phyloP scores from a whole-genome alignment of 2,888 invertebrate genomes.

The Amiota communis region DNA sequence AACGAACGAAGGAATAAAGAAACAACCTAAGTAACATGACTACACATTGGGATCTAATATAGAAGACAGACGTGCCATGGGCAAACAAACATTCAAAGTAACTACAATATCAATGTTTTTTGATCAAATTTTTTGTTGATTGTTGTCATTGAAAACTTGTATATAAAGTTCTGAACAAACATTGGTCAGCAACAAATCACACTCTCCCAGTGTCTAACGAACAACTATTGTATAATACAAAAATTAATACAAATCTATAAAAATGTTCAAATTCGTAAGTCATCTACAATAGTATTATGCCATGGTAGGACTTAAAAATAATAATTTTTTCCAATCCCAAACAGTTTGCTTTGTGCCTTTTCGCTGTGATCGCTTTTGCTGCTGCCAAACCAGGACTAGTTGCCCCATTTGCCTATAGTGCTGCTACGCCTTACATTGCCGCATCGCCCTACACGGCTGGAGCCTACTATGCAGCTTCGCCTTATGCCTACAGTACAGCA shows the following conservation, averaged over 20 bases:
- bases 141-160: constrained; percentile 46
- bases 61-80: constrained; percentile 52
- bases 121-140: neutral
- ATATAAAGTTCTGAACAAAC: constrained; percentile 9
- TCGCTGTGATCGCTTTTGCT: constrained; percentile 60
- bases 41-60: neutral
- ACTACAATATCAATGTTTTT: neutral
- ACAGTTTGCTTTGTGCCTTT: constrained; percentile 62
- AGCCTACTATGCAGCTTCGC: constrained; percentile 44
- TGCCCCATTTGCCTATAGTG: constrained; percentile 53
- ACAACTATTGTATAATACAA: constrained; percentile 33
- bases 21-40: neutral
- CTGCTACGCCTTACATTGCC: constrained; percentile 56
- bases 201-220: constrained; percentile 51
- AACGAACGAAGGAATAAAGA: constrained; percentile 40
- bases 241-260: constrained; percentile 39
- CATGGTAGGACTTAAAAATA: neutral
- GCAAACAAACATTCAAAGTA: constrained; percentile 30
- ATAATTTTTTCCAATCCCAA: neutral
- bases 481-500: constrained; percentile 45
- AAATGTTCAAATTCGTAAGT: constrained; percentile 71
- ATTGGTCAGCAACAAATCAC: constrained; percentile 14
- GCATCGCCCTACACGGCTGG: constrained; percentile 45
- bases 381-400: constrained; percentile 61
- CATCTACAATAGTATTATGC: neutral